phyloP scores from a whole-genome alignment of 2,113 vertebrate genomes.

The Pontoporia blainvillei region DNA sequence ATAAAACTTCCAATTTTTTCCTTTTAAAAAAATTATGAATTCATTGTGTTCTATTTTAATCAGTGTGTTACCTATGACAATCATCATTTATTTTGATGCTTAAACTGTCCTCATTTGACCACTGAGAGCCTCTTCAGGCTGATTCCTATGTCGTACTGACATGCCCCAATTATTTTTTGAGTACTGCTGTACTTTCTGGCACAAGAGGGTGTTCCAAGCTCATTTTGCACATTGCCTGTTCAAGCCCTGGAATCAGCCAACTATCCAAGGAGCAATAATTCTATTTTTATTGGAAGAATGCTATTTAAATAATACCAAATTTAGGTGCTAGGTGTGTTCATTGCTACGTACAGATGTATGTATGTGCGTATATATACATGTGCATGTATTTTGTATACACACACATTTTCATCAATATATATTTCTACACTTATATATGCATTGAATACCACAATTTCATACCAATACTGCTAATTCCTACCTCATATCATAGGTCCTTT shows the following conservation, averaged over 20 bases:
- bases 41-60: neutral
- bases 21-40: neutral
- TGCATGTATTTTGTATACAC: neutral
- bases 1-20: neutral
- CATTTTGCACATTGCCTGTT: neutral
- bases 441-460: neutral
- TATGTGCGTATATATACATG: neutral
- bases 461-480: neutral
- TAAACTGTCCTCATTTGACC: neutral
- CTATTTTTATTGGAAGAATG: neutral
- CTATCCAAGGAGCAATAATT: neutral
- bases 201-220: neutral
- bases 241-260: neutral
- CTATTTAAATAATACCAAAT: neutral
- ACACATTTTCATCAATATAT: neutral
- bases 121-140: neutral
- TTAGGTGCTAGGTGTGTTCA: neutral
- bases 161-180: neutral
- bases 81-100: neutral
- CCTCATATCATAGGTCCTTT: neutral
- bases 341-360: neutral
- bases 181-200: neutral
- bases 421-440: neutral
- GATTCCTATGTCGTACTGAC: neutral
- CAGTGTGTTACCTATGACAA: neutral